A percentile compares a stretch with the other conserved stretches of the same genome.
These are phyloP conservation scores for Steinernema scapterisci DNA, from an alignment of 2,888 invertebrate species.

Conservation along the genomic window DNA sequence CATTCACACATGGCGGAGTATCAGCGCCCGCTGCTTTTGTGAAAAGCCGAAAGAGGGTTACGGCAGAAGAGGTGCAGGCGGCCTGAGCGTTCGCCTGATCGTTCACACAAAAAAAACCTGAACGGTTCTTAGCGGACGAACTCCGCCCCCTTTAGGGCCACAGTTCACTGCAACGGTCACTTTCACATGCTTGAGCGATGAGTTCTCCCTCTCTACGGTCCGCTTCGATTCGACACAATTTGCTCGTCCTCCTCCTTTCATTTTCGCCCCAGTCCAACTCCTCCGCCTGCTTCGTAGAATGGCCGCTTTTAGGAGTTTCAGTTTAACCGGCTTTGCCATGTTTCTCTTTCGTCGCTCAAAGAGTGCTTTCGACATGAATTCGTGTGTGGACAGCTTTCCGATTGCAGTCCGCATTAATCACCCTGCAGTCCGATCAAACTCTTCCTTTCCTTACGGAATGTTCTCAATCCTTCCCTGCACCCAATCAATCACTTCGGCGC, in stretches of 20 bases:
- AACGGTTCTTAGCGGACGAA: not conserved
- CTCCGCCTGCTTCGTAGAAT: too few relatives aligned
- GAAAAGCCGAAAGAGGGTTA: not conserved
- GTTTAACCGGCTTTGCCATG: too few relatives aligned
- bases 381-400: too few relatives aligned
- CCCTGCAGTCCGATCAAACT: too few relatives aligned
- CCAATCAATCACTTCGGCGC: not conserved
- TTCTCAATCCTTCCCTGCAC: not conserved
- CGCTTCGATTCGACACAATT: not conserved
- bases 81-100: not conserved
- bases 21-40: not conserved
- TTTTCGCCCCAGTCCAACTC: too few relatives aligned
- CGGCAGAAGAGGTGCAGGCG: not conserved
- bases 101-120: constrained; percentile 16
- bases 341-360: too few relatives aligned
- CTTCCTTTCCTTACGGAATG: too few relatives aligned
- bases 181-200: not conserved
- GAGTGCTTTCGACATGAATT: too few relatives aligned
- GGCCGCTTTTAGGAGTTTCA: too few relatives aligned
- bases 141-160: constrained; percentile 25
- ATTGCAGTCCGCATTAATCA: too few relatives aligned
- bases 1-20: not conserved
- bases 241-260: not conserved
- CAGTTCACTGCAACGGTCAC: not conserved
- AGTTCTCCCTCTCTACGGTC: not conserved